Conservation (phyloP, 1,140 invertebrate genomes). For the Agrilus planipennis region DNA sequence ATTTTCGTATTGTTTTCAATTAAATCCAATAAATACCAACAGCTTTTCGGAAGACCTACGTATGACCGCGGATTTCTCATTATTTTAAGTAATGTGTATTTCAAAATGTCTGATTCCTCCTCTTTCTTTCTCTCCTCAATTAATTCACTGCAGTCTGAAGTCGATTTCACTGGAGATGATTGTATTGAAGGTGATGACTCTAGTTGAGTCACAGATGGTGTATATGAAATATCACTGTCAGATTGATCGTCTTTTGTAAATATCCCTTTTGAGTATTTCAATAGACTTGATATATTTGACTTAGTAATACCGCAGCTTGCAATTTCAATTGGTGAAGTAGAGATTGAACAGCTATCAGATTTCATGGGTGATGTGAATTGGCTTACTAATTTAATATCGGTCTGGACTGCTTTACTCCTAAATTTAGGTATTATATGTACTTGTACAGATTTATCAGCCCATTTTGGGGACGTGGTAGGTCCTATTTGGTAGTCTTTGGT, state of each 20-base stretch:
- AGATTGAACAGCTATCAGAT: not conserved
- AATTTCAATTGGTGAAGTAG: not conserved
- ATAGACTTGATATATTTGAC: not conserved
- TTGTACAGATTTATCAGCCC: no score
- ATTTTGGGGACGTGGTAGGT: no score
- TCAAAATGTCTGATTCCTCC: no score
- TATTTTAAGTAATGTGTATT: no score
- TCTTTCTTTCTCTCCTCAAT: no score
- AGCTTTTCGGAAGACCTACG: no score
- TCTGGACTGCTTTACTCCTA: not conserved
- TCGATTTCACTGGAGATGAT: no score
- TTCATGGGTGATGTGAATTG: constrained; percentile 1
- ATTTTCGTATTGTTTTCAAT: no score
- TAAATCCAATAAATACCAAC: no score
- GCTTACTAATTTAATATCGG: constrained; percentile 1
- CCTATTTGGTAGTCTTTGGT: no score
- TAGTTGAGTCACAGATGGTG: not conserved
- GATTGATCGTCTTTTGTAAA: not conserved
- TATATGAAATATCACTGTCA: constrained; percentile 1
- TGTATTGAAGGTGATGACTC: constrained; percentile 1
- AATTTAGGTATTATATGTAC: not conserved
- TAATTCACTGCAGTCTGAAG: no score
- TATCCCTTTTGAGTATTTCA: not conserved
- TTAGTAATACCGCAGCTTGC: not conserved
- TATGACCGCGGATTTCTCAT: no score